A percentile compares a stretch with the other conserved stretches of the same genome.
These are phyloP conservation scores for Parnassius apollo DNA, from an alignment of 2,888 invertebrate genomes.

Conservation along the genomic window DNA sequence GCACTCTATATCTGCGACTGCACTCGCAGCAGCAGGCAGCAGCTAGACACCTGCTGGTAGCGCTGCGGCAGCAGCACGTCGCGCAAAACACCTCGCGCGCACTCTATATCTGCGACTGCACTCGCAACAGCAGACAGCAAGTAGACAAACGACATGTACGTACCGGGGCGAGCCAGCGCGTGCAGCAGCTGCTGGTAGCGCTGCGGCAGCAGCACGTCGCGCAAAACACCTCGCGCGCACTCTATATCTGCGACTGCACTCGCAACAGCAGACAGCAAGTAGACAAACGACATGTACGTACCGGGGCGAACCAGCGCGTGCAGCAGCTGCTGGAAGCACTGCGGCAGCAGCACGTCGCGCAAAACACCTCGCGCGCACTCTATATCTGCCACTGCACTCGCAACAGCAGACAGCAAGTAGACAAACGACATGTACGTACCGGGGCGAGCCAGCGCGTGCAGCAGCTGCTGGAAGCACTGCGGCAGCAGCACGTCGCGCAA, in stretches of 20 bases:
- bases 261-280: no score
- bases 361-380: background rate
- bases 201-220: slow-evolving; percentile 84
- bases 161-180: slow-evolving; percentile 1
- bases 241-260: background rate
- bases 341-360: background rate
- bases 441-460: slow-evolving; percentile 33
- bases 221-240: slow-evolving; percentile 53
- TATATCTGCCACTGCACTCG: background rate
- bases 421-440: background rate
- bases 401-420: no score
- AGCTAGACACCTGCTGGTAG: background rate
- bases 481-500: slow-evolving; percentile 85
- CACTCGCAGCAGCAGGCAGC: no score
- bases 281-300: background rate
- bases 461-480: slow-evolving; percentile 80
- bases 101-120: background rate
- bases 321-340: slow-evolving; percentile 50
- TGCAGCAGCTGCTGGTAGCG: slow-evolving; percentile 78
- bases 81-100: background rate
- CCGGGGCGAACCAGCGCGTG: slow-evolving; percentile 43
- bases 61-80: background rate
- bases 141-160: background rate
- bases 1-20: background rate
- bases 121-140: no score